Percentiles rank a stretch among this genome's conserved stretches.
phyloP scores from a whole-genome alignment of 2,797 vertebrate species.

The Columba guinea region DNA sequence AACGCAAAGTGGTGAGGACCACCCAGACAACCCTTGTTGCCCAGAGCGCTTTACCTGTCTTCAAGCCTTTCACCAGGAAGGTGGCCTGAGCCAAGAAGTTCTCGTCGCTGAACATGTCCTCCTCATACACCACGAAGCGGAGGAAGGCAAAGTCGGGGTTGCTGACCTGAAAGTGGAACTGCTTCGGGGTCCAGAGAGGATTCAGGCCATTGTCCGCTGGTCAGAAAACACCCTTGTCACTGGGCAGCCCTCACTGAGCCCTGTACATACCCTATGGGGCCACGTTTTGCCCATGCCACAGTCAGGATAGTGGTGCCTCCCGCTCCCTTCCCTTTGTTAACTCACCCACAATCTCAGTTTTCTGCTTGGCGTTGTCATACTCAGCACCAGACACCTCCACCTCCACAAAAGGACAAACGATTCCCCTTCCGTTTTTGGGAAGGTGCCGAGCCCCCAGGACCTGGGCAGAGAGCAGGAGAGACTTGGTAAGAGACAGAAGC shows the following conservation, averaged over 20 bases:
- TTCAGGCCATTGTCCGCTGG: constrained; percentile 96
- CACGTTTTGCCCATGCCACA: not conserved
- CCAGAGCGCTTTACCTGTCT: constrained; percentile 80
- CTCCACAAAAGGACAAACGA: constrained; percentile 95
- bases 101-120: constrained; percentile 99
- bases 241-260: not conserved
- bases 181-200: constrained; percentile 90
- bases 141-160: constrained; percentile 95
- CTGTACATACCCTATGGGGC: not conserved
- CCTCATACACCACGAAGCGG: constrained; percentile 96
- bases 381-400: constrained; percentile 96
- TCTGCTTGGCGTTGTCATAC: constrained; percentile 92
- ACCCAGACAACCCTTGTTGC: fast-evolving
- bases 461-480: constrained; percentile 68
- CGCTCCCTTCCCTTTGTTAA: not conserved
- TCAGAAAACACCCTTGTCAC: not conserved
- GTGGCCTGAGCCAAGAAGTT: constrained; percentile 98
- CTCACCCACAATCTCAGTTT: constrained; percentile 95
- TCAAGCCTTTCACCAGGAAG: constrained; percentile 91
- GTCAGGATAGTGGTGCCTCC: not conserved
- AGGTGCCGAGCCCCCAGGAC: constrained; percentile 94
- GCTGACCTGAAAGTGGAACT: constrained; percentile 89
- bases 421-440: constrained; percentile 95
- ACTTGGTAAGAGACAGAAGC: not conserved
- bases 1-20: not conserved